Evolutionary conservation across 2,888 invertebrate species (phyloP), one percentile per base, ranked within the genome.

Genomic region (Harpalus rubripes): DNA sequence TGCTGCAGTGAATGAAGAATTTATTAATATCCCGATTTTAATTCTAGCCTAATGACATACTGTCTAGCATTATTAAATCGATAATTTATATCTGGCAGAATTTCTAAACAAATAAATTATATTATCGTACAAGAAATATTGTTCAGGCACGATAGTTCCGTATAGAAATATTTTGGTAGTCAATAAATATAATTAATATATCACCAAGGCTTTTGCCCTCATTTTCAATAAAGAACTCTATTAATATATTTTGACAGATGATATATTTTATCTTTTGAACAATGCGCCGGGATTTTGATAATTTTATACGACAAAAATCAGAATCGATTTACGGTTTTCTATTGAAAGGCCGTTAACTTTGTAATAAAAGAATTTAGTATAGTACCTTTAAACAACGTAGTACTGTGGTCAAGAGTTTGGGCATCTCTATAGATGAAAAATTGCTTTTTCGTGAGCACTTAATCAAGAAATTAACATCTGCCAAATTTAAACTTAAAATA

Each of bases 1-100:
- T 68, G 68, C 39, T 39, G 22, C 68, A 68, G 26, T 68, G 15
- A n/a, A 68, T 68, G 68, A 68, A 68, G 68, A 68, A 68, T 68
- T 68, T 68, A 39, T 68, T 52, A 68, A 68, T 15, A 68, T 68
- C 32, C 65, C 32, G 22, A 59, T 16, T 61, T 61, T 18, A 16
- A 63, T 12, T 52, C 44, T 52, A 8, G 44, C 44, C 32, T 52
- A 52, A 52, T 52, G 44, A 52, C 44, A 52, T 52, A 52, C 44
- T 52, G 44, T 52, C 44, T 52, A 52, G 44, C 44, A 52, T 52
- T 52, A 52, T 12, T 52, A 52, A 52, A 52, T 52, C 44, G 44
- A 52, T 52, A 52, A 52, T 52, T 52, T 52, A 52, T 52, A 52
- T 52, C 44, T 52, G 44, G 10, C 12, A 52, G 12, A 12, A 52